Conservation (phyloP, 2,888 invertebrate genomes). For the Agrochola litura region DNA sequence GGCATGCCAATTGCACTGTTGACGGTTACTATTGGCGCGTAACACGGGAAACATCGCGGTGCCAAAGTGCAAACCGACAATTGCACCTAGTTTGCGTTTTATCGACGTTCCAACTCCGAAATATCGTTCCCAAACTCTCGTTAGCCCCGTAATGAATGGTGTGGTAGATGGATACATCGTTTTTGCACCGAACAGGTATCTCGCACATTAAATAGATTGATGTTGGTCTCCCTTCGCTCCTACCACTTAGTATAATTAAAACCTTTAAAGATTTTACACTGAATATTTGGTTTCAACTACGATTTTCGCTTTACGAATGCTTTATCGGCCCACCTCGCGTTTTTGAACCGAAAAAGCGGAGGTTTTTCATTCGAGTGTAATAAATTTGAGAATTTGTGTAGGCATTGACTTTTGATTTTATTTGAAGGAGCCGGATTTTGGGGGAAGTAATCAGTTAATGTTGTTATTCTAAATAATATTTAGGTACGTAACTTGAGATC, state of each 20-base stretch:
- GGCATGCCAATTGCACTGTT: constrained; percentile 65
- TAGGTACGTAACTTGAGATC: background rate
- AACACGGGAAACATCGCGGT: constrained; percentile 60
- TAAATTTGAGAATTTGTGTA: constrained; percentile 47
- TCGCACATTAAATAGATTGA: constrained; percentile 85
- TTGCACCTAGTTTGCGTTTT: constrained; percentile 71
- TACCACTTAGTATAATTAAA: constrained; percentile 88
- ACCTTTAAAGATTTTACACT: constrained; percentile 84
- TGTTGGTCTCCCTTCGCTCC: constrained; percentile 72
- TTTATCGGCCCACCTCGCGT: constrained; percentile 66
- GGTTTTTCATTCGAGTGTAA: constrained; percentile 42
- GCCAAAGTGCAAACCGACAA: constrained; percentile 74
- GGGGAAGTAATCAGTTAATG: constrained; percentile 46
- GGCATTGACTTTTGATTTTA: constrained; percentile 37
- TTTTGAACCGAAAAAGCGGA: constrained; percentile 51
- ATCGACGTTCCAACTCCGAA: constrained; percentile 67
- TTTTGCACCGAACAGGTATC: constrained; percentile 60
- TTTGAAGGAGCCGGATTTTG: constrained; percentile 28
- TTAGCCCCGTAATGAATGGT: constrained; percentile 76
- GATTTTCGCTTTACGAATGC: constrained; percentile 71
- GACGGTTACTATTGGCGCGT: constrained; percentile 62
- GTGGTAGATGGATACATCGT: constrained; percentile 71
- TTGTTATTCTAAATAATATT: constrained; percentile 4
- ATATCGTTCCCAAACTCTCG: constrained; percentile 66
- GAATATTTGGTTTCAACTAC: constrained; percentile 75